Percentiles rank a stretch among this genome's conserved stretches.
Conservation (phyloP, 1,140 invertebrate genomes). For the Stegodyphus mimosarum region DNA sequence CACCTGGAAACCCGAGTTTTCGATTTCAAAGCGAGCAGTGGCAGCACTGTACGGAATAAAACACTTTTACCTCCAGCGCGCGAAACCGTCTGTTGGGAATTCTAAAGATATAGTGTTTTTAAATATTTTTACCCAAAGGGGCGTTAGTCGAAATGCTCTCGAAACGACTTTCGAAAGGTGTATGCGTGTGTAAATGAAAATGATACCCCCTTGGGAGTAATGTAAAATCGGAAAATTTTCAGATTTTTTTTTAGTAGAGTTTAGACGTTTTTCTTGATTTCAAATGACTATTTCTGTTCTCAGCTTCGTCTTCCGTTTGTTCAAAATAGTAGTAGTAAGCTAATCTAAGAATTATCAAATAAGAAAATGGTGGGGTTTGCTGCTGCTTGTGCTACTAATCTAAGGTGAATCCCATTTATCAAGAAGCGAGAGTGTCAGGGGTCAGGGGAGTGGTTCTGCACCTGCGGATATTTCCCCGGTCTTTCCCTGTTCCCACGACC, state of each 20-base stretch:
- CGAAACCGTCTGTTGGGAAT: no score
- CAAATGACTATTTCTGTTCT: background rate
- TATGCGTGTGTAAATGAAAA: no score
- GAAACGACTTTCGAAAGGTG: no score
- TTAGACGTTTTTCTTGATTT: background rate
- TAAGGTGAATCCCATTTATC: constrained; percentile 5
- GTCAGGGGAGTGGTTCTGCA: constrained; percentile 9
- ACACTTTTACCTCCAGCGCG: no score
- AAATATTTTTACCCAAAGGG: no score
- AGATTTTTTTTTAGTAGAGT: background rate
- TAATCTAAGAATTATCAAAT: background rate
- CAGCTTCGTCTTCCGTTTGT: background rate
- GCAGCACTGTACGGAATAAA: no score
- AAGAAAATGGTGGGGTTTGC: background rate
- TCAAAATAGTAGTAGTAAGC: background rate
- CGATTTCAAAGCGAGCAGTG: no score
- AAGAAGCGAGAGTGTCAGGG: background rate
- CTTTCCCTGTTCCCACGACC: constrained; percentile 15
- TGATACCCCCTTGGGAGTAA: background rate
- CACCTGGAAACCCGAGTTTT: no score
- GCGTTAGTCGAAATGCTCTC: no score
- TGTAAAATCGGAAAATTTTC: background rate
- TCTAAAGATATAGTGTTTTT: no score
- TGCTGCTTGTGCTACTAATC: background rate
- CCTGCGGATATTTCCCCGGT: constrained; percentile 21